phyloP scores from a whole-genome alignment of 1,140 invertebrate species.

The Tetragnatha versicolor region DNA sequence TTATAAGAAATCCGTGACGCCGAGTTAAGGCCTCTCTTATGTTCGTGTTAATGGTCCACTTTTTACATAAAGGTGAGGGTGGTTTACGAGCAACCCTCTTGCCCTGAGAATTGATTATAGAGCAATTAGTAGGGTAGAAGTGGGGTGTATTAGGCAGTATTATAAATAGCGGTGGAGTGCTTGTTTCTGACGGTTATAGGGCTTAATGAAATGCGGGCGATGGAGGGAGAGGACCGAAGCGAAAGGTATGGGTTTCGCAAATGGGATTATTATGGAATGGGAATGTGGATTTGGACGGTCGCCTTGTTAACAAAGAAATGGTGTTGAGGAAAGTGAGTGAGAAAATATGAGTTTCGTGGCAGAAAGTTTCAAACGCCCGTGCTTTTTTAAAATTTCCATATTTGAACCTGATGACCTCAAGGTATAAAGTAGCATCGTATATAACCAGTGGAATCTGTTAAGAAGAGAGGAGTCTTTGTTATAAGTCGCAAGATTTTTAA shows the following conservation, averaged over 20 bases:
- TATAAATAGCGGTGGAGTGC: conserved; percentile 34
- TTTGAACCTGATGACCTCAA: too few species aligned
- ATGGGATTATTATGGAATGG: background rate
- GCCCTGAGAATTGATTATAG: conserved; percentile 38
- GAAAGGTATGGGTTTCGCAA: background rate
- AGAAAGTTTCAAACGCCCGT: too few species aligned
- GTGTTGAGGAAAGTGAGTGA: too few species aligned
- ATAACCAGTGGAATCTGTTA: too few species aligned
- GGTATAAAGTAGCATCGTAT: too few species aligned
- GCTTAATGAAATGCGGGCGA: conserved; percentile 10
- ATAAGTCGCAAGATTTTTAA: too few species aligned
- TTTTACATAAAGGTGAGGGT: conserved; percentile 6
- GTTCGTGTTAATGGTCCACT: conserved; percentile 32
- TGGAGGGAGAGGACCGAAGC: background rate
- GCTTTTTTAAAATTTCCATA: too few species aligned
- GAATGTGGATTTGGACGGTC: too few species aligned
- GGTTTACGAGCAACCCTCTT: conserved; percentile 13
- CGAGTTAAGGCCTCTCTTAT: background rate
- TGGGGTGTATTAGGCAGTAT: background rate
- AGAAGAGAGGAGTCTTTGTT: too few species aligned
- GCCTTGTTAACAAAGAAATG: too few species aligned
- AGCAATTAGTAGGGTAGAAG: conserved; percentile 29
- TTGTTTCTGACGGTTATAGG: conserved; percentile 38
- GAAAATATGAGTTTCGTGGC: too few species aligned
- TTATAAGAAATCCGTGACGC: conserved; percentile 54